Base-by-base conservation (phyloP, 1,140 invertebrate species). In the Akabosia matsudoensis region DNA sequence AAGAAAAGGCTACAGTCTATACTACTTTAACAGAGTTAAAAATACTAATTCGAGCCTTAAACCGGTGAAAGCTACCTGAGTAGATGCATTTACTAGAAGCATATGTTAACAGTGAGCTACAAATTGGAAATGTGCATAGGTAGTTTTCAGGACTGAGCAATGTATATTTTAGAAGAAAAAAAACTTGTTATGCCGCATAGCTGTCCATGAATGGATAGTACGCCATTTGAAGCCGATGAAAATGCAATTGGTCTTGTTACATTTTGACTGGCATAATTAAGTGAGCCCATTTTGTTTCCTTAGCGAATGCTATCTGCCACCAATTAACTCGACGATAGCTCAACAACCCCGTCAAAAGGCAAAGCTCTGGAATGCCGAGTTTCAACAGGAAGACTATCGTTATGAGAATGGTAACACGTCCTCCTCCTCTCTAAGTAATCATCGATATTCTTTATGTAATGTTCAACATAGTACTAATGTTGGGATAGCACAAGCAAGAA, bases 241-340 rank as follows among this genome's bases (percentile, higher is more conserved):
- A 45, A 18, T 45, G 18, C 37, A n/a, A 45, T 45, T 45, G 7
- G 18, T 18, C 37, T 45, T 45, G 7, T 45, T 18, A 45, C 37
- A 7, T 45, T 45, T 18, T 18, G 7, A 45, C 18, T 45, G 37
- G 7, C 18, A 18, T 45, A n/a, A 10, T 45, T 45, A 45, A 45
- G 37, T 7, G 37, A 45, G 37, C 7, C 18, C 7, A 7, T 45
- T 45, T 45, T 18, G 7, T 76, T 26, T 74, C 52, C 24, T 22
- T 52, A 79, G 78, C 70, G 78, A 79, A 52, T 79, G 72, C 37
- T 74, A 75, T 51, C 56, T 79, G n/a, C 78, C 78, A 33, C 78
- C 78, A 33, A 79, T 79, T n/a, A 73, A 67, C 28, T 67, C 61
- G 31, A 67, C 61, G 7, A 67, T 67, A 4, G 61, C 61, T 7